A percentile compares a stretch with the other conserved stretches of the same genome.
Conservation (phyloP, 2,113 vertebrate species). For the Canis aureus region DNA sequence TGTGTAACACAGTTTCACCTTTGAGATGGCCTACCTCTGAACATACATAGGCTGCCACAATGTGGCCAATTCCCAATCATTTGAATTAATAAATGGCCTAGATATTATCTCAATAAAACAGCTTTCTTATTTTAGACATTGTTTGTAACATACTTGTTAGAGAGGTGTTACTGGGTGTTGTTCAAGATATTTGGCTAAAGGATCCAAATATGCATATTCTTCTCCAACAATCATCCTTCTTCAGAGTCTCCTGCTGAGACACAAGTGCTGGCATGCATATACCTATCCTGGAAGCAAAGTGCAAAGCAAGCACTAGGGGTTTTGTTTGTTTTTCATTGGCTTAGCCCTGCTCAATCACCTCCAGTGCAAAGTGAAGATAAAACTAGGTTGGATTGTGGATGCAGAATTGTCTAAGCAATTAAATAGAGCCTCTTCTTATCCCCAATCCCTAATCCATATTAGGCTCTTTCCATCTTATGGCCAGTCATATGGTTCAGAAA, state of each 20-base stretch:
- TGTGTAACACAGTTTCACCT: not conserved
- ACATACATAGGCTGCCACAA: not conserved
- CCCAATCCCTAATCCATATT: not conserved
- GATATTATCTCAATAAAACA: constrained; percentile 15
- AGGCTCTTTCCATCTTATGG: not conserved
- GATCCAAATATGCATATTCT: not conserved
- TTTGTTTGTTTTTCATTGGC: not conserved
- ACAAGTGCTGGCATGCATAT: too few species aligned
- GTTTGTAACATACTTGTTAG: not conserved
- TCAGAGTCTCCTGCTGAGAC: not conserved
- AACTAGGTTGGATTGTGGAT: not conserved
- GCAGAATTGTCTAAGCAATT: not conserved
- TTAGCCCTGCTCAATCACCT: not conserved
- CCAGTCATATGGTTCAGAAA: not conserved
- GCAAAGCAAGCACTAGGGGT: not conserved
- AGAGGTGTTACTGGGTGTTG: not conserved
- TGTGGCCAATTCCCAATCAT: not conserved
- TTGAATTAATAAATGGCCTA: not conserved
- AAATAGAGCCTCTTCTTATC: not conserved
- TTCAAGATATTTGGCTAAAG: constrained; percentile 17
- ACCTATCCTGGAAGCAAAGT: not conserved
- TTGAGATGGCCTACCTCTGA: not conserved
- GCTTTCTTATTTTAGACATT: not conserved
- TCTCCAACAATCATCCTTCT: not conserved
- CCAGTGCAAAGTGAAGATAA: not conserved